Evolutionary conservation across 2,888 invertebrate species (phyloP).

Genomic region (Himalopsyche kuldschensis): DNA sequence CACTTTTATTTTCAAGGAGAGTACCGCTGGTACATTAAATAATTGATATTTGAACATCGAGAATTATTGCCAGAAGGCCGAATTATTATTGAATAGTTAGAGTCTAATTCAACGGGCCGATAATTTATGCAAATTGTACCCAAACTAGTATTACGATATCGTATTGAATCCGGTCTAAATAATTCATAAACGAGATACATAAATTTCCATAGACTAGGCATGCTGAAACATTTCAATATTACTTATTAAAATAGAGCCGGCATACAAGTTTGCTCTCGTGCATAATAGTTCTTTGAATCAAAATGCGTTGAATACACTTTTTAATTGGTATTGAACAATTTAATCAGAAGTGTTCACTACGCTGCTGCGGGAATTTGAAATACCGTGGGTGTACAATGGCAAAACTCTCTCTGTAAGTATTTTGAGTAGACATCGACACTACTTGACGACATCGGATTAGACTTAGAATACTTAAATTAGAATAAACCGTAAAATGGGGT

Average conservation of each 20-base stretch:
- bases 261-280: no score
- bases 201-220: neutral
- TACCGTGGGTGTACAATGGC: no score
- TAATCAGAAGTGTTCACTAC: no score
- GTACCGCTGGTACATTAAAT: neutral
- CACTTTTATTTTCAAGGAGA: neutral
- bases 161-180: neutral
- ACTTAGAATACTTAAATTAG: no score
- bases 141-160: neutral
- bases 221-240: neutral
- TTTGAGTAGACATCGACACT: no score
- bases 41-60: neutral
- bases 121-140: neutral
- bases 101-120: neutral
- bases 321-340: no score
- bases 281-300: no score
- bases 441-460: no score
- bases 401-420: no score
- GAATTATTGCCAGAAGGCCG: neutral
- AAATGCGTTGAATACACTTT: no score
- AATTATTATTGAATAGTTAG: neutral
- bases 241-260: neutral
- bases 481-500: no score
- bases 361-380: no score
- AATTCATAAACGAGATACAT: neutral